Evolutionary conservation across 2,113 vertebrate genomes (phyloP).

Genomic region (Psilopogon haemacephalus): DNA sequence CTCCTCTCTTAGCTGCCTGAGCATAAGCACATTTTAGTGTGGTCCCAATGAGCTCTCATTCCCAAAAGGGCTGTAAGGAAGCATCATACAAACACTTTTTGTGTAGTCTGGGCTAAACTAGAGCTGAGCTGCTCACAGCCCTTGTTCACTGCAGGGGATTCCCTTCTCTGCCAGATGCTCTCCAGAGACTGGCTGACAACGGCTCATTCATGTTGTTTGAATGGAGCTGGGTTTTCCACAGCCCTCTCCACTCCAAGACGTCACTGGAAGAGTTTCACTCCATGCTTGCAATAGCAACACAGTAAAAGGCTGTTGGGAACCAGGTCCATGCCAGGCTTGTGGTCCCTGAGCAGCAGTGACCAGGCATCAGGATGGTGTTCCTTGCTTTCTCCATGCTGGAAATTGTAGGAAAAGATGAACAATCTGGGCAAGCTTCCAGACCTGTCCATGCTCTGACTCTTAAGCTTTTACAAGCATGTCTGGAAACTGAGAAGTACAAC

Average conservation of each 20-base stretch:
- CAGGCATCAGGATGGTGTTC: neutral
- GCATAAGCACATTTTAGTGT: neutral
- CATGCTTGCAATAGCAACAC: neutral
- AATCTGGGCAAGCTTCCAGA: neutral
- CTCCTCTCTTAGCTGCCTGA: neutral
- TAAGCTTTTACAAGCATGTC: neutral
- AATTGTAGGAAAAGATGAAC: neutral
- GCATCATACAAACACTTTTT: neutral
- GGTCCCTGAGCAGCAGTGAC: neutral
- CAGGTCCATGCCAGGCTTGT: rapidly evolving
- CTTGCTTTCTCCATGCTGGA: neutral
- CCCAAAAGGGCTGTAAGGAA: neutral
- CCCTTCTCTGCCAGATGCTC: neutral
- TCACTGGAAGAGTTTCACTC: neutral
- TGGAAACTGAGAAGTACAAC: neutral
- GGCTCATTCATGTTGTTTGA: neutral
- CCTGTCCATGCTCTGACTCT: neutral
- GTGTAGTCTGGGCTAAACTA: neutral
- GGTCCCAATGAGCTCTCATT: neutral
- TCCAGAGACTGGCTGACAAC: neutral
- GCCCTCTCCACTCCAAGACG: neutral
- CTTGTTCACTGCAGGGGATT: neutral
- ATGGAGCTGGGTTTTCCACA: neutral
- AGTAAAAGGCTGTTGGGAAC: neutral
- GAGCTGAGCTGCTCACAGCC: neutral